These are phyloP conservation scores for Alsophila aescularia DNA, from an alignment of 2,888 invertebrate genomes.

Conservation along the genomic window DNA sequence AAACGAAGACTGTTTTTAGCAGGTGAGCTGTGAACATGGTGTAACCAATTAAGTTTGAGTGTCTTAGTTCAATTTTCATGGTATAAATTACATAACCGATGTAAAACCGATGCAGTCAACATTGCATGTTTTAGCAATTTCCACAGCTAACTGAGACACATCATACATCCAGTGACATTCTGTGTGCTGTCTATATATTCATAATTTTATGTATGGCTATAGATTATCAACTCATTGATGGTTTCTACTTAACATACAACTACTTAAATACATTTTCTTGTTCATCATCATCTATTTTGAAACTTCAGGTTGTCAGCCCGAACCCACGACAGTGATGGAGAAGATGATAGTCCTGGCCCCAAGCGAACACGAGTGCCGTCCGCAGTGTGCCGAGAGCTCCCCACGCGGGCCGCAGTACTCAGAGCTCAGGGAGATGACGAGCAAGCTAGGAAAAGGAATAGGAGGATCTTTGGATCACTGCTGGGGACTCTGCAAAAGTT, in stretches of 20 bases:
- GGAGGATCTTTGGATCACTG: slow-evolving; percentile 97
- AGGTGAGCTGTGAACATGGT: slow-evolving; percentile 57
- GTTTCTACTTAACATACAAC: no score
- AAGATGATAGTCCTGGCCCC: slow-evolving; percentile 65
- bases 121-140: not conserved
- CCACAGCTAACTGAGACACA: no score
- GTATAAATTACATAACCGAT: slow-evolving; percentile 1
- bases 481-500: slow-evolving; percentile 98
- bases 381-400: slow-evolving; percentile 93
- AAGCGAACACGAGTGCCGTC: slow-evolving; percentile 82
- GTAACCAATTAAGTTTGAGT: slow-evolving; percentile 25
- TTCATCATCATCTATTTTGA: not conserved
- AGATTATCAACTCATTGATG: no score
- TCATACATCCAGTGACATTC: no score
- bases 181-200: not conserved
- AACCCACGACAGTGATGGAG: slow-evolving; percentile 77
- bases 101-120: not conserved
- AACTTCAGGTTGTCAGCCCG: slow-evolving; percentile 69
- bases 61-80: not conserved
- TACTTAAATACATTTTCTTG: no score
- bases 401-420: slow-evolving; percentile 86
- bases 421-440: slow-evolving; percentile 93
- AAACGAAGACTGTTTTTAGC: slow-evolving; percentile 84
- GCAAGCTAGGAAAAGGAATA: slow-evolving; percentile 92
- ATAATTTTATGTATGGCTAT: not conserved